A percentile compares a stretch with the other conserved stretches of the same genome.
Evolutionary conservation across 2,888 invertebrate genomes (phyloP).

Genomic region (Trachelus troglodyta): DNA sequence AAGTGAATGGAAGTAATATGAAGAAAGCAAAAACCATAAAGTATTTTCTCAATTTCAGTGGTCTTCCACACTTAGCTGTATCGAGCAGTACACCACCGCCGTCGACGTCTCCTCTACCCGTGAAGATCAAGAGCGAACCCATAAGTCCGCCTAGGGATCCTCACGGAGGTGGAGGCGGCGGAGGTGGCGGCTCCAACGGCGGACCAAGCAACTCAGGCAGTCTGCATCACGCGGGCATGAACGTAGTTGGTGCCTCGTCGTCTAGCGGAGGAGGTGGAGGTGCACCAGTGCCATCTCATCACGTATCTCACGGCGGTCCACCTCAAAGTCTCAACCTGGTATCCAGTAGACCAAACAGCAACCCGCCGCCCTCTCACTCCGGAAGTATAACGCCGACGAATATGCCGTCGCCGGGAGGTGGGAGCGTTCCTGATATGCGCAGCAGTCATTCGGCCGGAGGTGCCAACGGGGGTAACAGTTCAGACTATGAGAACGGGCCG

Average conservation of each 20-base stretch:
- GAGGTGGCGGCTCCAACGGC: conserved; percentile 32
- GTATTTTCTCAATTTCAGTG: conserved; percentile 63
- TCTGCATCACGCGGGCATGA: conserved; percentile 65
- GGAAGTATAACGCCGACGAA: conserved; percentile 88
- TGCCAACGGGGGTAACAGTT: conserved; percentile 57
- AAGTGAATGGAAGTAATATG: no score
- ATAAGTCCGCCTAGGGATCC: conserved; percentile 93
- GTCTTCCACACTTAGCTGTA: conserved; percentile 82
- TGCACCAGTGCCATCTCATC: conserved; percentile 51
- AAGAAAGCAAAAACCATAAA: not conserved
- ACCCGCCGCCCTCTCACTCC: conserved; percentile 66
- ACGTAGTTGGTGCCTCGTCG: conserved; percentile 56
- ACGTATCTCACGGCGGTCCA: conserved; percentile 50
- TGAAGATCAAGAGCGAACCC: conserved; percentile 95
- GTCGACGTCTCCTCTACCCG: conserved; percentile 82
- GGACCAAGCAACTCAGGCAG: conserved; percentile 67
- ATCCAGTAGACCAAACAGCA: conserved; percentile 60
- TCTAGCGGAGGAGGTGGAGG: conserved; percentile 49
- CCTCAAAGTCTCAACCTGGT: conserved; percentile 60
- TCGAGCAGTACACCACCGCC: conserved; percentile 83
- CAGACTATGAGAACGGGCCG: conserved; percentile 75
- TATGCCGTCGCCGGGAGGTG: conserved; percentile 77
- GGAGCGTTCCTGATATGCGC: conserved; percentile 69
- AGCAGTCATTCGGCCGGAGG: conserved; percentile 66
- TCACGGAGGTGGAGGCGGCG: conserved; percentile 67